These are phyloP conservation scores for Bradysia coprophila DNA, from an alignment of 1,140 invertebrate genomes.

Conservation along the genomic window DNA sequence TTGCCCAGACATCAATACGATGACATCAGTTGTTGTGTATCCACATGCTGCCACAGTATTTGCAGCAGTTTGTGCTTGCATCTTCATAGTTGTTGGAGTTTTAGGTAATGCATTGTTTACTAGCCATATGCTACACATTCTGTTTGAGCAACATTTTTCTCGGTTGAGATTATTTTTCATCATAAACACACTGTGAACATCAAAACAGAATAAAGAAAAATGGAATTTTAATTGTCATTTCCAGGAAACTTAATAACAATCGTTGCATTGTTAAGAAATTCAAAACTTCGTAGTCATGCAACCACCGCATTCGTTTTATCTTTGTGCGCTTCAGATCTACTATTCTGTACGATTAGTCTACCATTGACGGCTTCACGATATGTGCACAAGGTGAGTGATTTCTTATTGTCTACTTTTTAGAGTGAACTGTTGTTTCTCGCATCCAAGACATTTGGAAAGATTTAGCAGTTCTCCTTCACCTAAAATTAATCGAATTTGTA, in stretches of 20 bases:
- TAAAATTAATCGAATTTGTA: too few species aligned
- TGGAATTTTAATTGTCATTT: constrained; percentile 2
- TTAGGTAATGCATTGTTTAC: constrained; percentile 40
- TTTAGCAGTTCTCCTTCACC: too few species aligned
- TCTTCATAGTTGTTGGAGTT: constrained; percentile 60
- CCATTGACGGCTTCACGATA: constrained; percentile 67
- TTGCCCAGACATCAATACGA: background rate
- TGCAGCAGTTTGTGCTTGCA: constrained; percentile 52
- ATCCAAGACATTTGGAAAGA: too few species aligned
- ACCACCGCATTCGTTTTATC: constrained; percentile 78
- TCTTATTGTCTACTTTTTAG: background rate
- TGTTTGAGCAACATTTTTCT: background rate
- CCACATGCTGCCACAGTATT: constrained; percentile 52
- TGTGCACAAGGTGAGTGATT: constrained; percentile 37
- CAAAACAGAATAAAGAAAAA: too few species aligned
- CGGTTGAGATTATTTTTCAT: background rate
- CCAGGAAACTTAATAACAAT: constrained; percentile 68
- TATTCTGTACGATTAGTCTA: constrained; percentile 69
- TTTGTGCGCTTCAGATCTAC: constrained; percentile 64
- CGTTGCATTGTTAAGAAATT: constrained; percentile 50
- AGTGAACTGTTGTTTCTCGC: background rate
- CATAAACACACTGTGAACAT: too few species aligned
- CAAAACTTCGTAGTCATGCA: constrained; percentile 57
- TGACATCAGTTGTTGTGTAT: constrained; percentile 24
- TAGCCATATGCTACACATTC: constrained; percentile 1